phyloP scores from a whole-genome alignment of 2,888 invertebrate genomes.

The Drosophila kokeensis region DNA sequence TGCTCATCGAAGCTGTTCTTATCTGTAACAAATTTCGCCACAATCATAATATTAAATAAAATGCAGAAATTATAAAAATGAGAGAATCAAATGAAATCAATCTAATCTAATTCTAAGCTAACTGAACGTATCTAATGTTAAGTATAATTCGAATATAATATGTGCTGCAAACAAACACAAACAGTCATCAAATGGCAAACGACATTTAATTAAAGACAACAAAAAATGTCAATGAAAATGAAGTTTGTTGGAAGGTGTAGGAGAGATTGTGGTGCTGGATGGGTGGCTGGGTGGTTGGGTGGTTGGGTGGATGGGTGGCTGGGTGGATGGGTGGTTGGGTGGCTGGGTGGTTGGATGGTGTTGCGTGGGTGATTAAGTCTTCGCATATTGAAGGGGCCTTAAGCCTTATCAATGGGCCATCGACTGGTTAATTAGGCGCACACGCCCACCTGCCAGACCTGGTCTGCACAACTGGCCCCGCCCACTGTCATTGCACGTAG shows the following conservation, averaged over 20 bases:
- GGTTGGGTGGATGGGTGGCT: no score
- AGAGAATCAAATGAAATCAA: not conserved
- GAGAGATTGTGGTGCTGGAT: not conserved
- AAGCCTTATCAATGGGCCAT: slow-evolving; percentile 61
- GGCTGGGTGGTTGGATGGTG: not conserved
- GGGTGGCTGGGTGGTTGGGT: no score
- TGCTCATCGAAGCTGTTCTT: not conserved
- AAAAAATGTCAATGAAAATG: slow-evolving; percentile 17
- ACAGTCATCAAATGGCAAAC: slow-evolving; percentile 68
- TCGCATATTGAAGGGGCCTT: slow-evolving; percentile 23
- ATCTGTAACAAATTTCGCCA: not conserved
- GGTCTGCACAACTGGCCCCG: slow-evolving; percentile 12
- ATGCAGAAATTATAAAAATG: no score
- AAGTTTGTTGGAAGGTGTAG: not conserved
- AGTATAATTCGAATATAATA: not conserved
- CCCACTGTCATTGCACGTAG: slow-evolving; percentile 71
- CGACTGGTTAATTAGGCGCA: slow-evolving; percentile 64
- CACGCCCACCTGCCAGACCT: slow-evolving; percentile 49
- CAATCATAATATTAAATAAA: not conserved
- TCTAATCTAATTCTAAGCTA: not conserved
- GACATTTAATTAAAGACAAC: slow-evolving; percentile 70
- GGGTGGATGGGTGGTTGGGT: not conserved
- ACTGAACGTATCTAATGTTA: no score
- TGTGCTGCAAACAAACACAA: slow-evolving; percentile 54
- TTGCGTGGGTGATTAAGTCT: not conserved